These are phyloP conservation scores for Neosalanx taihuensis DNA, from an alignment of 2,797 vertebrate species.

Conservation along the genomic window DNA sequence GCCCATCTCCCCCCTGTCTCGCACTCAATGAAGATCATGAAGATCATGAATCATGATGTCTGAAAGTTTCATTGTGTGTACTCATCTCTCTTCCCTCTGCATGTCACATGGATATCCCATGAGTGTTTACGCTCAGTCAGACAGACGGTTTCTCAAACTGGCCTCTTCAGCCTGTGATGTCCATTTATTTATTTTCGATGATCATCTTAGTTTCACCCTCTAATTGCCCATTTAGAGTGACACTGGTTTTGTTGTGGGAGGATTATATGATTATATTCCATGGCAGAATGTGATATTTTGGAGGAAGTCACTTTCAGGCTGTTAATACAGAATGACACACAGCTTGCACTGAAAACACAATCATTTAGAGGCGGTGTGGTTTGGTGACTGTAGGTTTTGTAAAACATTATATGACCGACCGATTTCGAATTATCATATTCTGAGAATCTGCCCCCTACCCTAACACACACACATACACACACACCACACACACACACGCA, in stretches of 20 bases:
- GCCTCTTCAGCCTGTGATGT: background rate
- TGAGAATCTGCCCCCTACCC: too few relatives aligned
- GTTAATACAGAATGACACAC: too few relatives aligned
- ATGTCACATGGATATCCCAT: slow-evolving; percentile 7
- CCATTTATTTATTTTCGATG: slow-evolving; percentile 1
- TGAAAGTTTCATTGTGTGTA: slow-evolving; percentile 18
- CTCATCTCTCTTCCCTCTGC: background rate
- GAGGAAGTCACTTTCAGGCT: too few relatives aligned
- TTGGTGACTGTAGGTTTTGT: too few relatives aligned
- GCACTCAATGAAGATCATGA: slow-evolving; percentile 21
- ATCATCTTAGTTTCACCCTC: slow-evolving; percentile 5
- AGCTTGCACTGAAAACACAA: too few relatives aligned
- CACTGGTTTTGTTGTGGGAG: slow-evolving; percentile 17
- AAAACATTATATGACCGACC: too few relatives aligned
- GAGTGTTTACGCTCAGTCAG: background rate
- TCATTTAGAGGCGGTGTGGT: too few relatives aligned
- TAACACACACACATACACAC: too few relatives aligned
- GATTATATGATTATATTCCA: background rate
- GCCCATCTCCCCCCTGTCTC: slow-evolving; percentile 6
- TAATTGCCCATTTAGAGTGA: slow-evolving; percentile 13
- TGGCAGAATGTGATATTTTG: too few relatives aligned
- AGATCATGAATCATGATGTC: slow-evolving; percentile 42
- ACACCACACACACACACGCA: background rate
- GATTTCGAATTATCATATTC: too few relatives aligned
- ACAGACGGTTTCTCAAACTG: background rate